Base-by-base conservation (phyloP, 2,113 vertebrate species). In the Elgaria multicarinata region DNA sequence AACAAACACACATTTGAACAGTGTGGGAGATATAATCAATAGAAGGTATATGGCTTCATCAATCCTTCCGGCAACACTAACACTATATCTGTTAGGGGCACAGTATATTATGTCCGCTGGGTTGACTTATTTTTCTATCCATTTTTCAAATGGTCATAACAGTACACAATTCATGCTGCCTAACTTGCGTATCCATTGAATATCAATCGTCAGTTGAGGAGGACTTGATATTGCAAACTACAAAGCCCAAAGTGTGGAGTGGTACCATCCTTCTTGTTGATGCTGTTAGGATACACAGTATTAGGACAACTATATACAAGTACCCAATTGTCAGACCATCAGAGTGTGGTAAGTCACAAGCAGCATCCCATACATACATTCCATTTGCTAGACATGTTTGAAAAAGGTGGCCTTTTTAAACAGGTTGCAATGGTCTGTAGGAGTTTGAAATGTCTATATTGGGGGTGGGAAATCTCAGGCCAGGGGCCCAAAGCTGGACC, bases 61-160 rank as follows among this genome's bases (percentile, higher is more conserved):
- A 81, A 84, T 22, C 72, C n/a, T 50, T 50, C 74, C 78, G 53
- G 69, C 14, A 87, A 77, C 3, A n/a, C 50, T 42, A 71, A 74
- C 9, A 44, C 26, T 46, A 16, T 6, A 46, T 46, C 66, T 74
- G 31, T 69, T 80, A 89, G 28, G 83, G 12, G 0, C 20, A 39
- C 64, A 84, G 6, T 79, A 77, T 91, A 91, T 88, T 90, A 87
- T 85, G 82, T 0, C 55, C 18, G n/a, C 44, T 86, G 46, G 44
- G 85, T 28, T 79, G 53, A 22, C 22, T 90, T n/a, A 84, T 83
- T 69, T 14, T 50, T 22, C 33, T 67, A 58, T 75, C 36, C 31
- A 22, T 50, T 36, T 87, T 92, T 75, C 89, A 50, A 93, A 64
- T 24, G 31, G 8, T 78, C 50, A 36, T 42, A 89, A 90, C n/a